Evolutionary conservation across 2,113 vertebrate species (phyloP).

Genomic region (Phalacrocorax aristotelis): DNA sequence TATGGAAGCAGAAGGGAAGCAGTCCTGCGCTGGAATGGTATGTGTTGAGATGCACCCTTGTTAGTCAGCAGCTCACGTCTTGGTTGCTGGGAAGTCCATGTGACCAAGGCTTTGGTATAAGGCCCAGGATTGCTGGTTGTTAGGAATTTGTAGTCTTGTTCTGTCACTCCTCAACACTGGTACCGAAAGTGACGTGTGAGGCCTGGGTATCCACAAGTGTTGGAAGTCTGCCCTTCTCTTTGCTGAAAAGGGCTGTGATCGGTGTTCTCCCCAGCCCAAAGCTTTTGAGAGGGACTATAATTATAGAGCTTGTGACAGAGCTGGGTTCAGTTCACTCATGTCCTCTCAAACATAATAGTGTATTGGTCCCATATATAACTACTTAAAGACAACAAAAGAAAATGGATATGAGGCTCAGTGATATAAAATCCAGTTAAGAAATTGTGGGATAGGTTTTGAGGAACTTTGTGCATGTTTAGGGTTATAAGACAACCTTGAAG

Average conservation of each 20-base stretch:
- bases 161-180: background rate
- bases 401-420: background rate
- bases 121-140: background rate
- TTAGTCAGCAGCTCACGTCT: background rate
- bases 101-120: background rate
- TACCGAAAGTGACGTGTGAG: background rate
- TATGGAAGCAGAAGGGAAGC: background rate
- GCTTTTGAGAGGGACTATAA: background rate
- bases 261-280: background rate
- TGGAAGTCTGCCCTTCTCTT: background rate
- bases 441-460: background rate
- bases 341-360: background rate
- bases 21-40: background rate
- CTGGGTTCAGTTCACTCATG: fast-evolving
- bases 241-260: background rate
- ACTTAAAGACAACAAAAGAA: background rate
- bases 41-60: background rate
- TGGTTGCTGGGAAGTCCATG: background rate
- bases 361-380: background rate
- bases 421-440: background rate
- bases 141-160: background rate
- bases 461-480: fast-evolving
- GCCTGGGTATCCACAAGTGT: fast-evolving
- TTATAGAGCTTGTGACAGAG: background rate
- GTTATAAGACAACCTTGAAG: background rate